Evolutionary conservation across 1,140 invertebrate genomes (phyloP).

Genomic region (Brachionus sp.): DNA sequence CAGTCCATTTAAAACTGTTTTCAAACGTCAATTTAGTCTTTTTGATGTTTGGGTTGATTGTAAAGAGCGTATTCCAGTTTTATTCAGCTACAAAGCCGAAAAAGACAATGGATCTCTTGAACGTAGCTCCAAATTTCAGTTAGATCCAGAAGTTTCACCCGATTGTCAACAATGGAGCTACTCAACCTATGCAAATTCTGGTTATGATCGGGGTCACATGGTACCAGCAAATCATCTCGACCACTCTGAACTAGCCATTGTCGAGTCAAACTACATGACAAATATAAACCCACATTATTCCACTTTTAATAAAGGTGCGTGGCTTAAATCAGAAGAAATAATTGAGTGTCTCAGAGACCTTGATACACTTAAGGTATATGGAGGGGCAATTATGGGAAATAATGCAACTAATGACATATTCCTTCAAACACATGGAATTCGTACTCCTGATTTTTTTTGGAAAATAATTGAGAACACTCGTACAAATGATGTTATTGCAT

Average conservation of each 20-base stretch:
- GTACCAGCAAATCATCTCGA: not conserved
- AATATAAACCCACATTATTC: not conserved
- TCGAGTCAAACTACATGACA: not conserved
- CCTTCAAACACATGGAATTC: not conserved
- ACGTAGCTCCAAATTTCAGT: not conserved
- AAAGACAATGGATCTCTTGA: not conserved
- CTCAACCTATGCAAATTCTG: not conserved
- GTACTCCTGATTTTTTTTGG: slow-evolving; percentile 2
- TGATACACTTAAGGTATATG: not conserved
- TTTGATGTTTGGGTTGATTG: slow-evolving; percentile 19
- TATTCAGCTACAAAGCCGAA: not conserved
- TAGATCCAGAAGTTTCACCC: not conserved
- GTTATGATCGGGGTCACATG: slow-evolving; percentile 8
- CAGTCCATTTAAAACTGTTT: slow-evolving; percentile 1
- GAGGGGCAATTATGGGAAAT: not conserved
- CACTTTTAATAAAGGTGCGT: not conserved
- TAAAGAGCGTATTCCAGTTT: not conserved
- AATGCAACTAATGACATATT: not conserved
- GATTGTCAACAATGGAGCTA: not conserved
- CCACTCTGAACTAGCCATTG: not conserved
- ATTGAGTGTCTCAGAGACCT: not conserved
- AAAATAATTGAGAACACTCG: slow-evolving; percentile 10
- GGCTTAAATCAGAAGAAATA: not conserved
- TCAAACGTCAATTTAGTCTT: not conserved
- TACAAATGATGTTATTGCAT: not conserved